Evolutionary conservation across 2,113 vertebrate genomes (phyloP).

Genomic region (Zosterops japonicus): DNA sequence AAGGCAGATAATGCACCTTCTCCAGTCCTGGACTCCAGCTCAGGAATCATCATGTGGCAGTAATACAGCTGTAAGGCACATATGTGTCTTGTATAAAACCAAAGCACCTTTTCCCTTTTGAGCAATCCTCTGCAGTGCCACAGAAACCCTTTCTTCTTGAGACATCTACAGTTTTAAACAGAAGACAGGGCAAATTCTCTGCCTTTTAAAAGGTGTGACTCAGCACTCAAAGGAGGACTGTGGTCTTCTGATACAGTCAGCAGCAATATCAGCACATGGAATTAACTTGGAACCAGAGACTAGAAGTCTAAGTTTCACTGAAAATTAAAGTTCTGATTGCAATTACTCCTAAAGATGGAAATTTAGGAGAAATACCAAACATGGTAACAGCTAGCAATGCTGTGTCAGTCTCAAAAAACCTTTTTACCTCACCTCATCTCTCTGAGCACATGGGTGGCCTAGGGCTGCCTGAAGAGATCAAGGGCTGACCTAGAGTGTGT

Average conservation of each 20-base stretch:
- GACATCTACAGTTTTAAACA: not conserved
- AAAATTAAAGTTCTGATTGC: not conserved
- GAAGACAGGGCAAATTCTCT: not conserved
- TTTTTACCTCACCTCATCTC: constrained; percentile 49
- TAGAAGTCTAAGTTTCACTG: not conserved
- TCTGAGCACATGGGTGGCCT: constrained; percentile 46
- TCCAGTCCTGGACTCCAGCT: not conserved
- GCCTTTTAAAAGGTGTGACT: not conserved
- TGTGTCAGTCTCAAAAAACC: constrained; percentile 9
- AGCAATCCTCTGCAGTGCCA: not conserved
- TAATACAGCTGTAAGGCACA: not conserved
- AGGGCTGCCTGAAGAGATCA: constrained; percentile 32
- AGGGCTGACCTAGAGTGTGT: constrained; percentile 26
- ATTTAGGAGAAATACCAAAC: not conserved
- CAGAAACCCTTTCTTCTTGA: not conserved
- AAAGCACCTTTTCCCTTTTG: not conserved
- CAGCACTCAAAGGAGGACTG: constrained; percentile 3
- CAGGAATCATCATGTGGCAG: constrained; percentile 5
- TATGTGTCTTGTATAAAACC: not conserved
- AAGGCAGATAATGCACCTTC: constrained; percentile 15
- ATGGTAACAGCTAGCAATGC: not conserved
- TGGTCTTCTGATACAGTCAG: not conserved
- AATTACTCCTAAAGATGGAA: not conserved
- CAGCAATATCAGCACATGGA: not conserved
- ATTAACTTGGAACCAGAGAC: not conserved